Evolutionary conservation across 2,888 invertebrate genomes (phyloP).

Genomic region (Agrilus biguttatus): DNA sequence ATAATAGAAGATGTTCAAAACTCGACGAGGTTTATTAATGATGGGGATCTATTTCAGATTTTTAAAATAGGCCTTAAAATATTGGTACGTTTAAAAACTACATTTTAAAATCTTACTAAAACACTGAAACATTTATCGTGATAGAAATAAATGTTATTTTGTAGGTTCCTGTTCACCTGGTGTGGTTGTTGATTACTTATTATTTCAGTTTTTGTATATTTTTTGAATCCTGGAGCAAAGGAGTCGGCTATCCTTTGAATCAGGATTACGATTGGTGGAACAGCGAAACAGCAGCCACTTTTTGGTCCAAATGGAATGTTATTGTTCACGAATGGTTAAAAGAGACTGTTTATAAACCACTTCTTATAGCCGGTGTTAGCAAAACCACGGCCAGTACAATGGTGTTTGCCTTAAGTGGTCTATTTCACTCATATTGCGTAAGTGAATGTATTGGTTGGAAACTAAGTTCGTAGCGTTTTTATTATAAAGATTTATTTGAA

Average conservation of each 20-base stretch:
- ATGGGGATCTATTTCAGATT: no score
- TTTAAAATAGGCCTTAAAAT: no score
- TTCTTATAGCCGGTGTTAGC: slow-evolving; percentile 2
- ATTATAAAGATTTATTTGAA: no score
- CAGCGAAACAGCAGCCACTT: neutral
- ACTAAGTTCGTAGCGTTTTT: no score
- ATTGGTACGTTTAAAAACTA: no score
- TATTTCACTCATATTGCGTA: slow-evolving; percentile 6
- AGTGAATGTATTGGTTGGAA: neutral
- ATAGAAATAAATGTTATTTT: neutral
- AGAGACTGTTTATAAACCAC: slow-evolving; percentile 2
- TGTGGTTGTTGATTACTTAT: slow-evolving; percentile 2
- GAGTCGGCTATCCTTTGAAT: slow-evolving; percentile 1
- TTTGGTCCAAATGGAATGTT: slow-evolving; percentile 6
- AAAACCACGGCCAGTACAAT: neutral
- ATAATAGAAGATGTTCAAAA: no score
- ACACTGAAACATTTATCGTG: no score
- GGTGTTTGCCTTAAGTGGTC: slow-evolving; percentile 3
- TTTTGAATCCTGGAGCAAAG: slow-evolving; percentile 2
- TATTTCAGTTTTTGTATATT: neutral
- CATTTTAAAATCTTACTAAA: no score
- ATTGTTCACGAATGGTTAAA: slow-evolving; percentile 3
- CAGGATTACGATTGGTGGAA: slow-evolving; percentile 6
- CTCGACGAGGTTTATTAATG: no score
- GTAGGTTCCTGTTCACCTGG: slow-evolving; percentile 2